Evolutionary conservation across 2,113 vertebrate species (phyloP), one percentile per base, ranked within the genome.

Genomic region (Arizona elegans): DNA sequence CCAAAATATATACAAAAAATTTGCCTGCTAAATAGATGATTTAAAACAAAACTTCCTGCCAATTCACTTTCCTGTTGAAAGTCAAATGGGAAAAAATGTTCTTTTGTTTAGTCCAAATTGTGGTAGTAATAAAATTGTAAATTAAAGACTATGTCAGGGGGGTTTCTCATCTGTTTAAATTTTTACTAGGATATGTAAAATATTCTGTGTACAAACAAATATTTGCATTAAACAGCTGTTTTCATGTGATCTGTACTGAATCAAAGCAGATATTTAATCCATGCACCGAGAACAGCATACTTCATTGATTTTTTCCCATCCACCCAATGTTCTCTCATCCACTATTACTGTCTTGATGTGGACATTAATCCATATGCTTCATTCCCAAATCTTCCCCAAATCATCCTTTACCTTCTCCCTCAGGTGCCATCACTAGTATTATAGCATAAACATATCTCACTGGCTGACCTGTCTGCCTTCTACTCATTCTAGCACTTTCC

Each of bases 1-100:
- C 70, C 85, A 92, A 96, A 96, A 93, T 86, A 93, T 93, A 94
- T 38, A 88, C 58, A 70, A 95, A 58, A 95, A 94, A 91, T 90
- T 54, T 96, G 92, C 95, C 93, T 94, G 0, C 54, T 93, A 95
- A 95, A 92, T 87, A 93, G 89, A 94, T 8, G 94, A 91, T 96
- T 96, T 95, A 88, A 92, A 91, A 92, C 38, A 93, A 89, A 94
- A 92, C 81, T 15, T 0, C 0, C 92, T 96, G 92, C 95, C 85
- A 33, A 93, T 56, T 95, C 92, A 92, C 90, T 95, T 95, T 55
- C 95, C 92, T 95, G 91, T 92, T 96, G 92, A 90, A 85, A 2
- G 0, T 94, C 52, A 43, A 81, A 81, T 5, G 91, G 91, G 92
- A 88, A 94, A 94, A 95, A 86, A 8, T 6, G 50, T 94, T 94